Conservation (phyloP, 2,888 invertebrate genomes). For the Alviniconcha strummeri region DNA sequence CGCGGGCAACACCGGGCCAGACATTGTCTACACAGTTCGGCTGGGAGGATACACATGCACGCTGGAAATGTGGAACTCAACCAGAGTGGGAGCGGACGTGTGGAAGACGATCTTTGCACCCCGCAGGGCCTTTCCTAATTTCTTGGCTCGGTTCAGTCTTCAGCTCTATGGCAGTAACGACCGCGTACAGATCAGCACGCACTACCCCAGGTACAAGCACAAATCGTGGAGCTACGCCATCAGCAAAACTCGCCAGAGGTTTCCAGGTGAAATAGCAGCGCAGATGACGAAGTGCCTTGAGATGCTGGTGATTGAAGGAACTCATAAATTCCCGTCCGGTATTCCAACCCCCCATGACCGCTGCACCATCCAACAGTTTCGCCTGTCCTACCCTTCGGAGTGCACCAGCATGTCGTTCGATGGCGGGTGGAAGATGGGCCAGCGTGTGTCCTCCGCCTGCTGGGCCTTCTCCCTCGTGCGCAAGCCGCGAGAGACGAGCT, state of each 20-base stretch:
- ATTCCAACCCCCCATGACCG: background rate
- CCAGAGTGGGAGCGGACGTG: background rate
- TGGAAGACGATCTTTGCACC: background rate
- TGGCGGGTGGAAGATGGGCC: constrained; percentile 14
- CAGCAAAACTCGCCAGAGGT: background rate
- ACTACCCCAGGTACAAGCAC: background rate
- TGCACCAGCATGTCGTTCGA: constrained; percentile 12
- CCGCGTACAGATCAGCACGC: background rate
- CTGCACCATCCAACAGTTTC: background rate
- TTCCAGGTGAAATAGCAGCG: background rate
- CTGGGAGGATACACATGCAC: background rate
- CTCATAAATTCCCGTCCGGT: background rate
- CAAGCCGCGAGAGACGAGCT: background rate
- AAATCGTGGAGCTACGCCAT: background rate
- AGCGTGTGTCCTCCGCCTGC: background rate
- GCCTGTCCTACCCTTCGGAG: background rate
- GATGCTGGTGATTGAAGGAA: background rate
- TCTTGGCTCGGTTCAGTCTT: background rate
- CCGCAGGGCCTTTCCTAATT: fast-evolving
- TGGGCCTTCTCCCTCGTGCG: background rate
- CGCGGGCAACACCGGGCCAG: too few species aligned
- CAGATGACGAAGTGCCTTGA: background rate
- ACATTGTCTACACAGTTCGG: background rate
- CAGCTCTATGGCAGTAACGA: background rate
- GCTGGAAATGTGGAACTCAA: background rate